Evolutionary conservation across 2,888 invertebrate genomes (phyloP).

Genomic region (Norana najaformis): DNA sequence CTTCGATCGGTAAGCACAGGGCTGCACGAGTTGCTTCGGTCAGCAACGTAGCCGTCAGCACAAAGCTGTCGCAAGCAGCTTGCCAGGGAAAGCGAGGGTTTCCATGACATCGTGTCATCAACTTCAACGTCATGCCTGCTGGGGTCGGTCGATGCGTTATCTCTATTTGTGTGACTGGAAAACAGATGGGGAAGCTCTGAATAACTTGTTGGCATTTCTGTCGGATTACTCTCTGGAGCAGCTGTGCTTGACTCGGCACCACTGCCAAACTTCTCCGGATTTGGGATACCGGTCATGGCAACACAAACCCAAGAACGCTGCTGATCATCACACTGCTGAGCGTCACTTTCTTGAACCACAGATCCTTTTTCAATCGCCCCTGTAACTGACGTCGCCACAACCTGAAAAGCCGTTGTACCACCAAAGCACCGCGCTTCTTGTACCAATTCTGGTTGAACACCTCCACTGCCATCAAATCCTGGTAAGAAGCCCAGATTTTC

Average conservation of each 20-base stretch:
- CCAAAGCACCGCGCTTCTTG: not conserved
- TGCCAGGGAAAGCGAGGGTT: not conserved
- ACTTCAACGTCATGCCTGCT: not conserved
- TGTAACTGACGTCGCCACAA: not conserved
- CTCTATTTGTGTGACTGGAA: not conserved
- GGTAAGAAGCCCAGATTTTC: not conserved
- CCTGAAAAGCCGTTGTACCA: not conserved
- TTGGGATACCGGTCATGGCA: constrained; percentile 19
- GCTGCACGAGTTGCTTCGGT: not conserved
- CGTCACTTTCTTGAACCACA: not conserved
- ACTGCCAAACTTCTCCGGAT: not conserved
- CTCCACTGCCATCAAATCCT: not conserved
- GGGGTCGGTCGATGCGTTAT: not conserved
- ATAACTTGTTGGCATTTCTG: not conserved
- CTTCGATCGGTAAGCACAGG: not conserved
- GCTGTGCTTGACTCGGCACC: not conserved
- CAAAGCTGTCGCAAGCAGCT: constrained; percentile 10
- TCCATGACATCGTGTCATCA: not conserved
- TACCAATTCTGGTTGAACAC: not conserved
- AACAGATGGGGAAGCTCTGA: not conserved
- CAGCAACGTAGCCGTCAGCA: not conserved
- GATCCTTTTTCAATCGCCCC: not conserved
- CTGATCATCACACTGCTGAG: not conserved
- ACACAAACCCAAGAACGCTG: constrained; percentile 10
- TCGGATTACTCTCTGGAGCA: not conserved